Base-by-base conservation (phyloP, 2,888 invertebrate species). In the Calliphora vomitoria region DNA sequence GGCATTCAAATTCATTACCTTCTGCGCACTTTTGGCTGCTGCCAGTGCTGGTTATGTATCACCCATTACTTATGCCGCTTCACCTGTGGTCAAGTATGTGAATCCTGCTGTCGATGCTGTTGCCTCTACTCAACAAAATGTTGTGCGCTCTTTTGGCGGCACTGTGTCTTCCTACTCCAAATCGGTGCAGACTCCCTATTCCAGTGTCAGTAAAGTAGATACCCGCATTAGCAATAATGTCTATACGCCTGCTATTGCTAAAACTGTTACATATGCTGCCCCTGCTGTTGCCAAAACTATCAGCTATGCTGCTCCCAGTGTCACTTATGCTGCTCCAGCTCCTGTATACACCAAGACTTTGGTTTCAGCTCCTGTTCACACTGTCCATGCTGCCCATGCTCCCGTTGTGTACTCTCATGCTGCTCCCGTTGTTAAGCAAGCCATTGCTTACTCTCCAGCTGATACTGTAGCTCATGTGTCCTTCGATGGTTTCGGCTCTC, bases 401-500 rank as follows among this genome's bases (percentile, higher is more conserved):
- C 47, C 85, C 0, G 41, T 71, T 72, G 69, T 88, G 4, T 78
- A 91, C 71, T 91, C 90, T 38, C 88, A 76, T n/a, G 20, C 92
- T 83, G 85, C 85, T 68, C 82, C 87, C 44, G 87, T 83, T 13
- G 60, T 85, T 31, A 87, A 80, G 11, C 82, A 88, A 25, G 81
- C 91, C 62, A 89, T 95, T 91, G 75, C 92, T 90, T 82, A 94
- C 93, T 47, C 92, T 75, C 95, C 95, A 53, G 95, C 95, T 50
- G 94, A 95, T 89, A 95, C 94, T 74, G 95, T 95, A 66, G 95
- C 96, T 86, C 96, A 96, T 92, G 95, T 95, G 60, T 93, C 95
- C 90, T 96, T 96, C 94, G 95, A 94, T 90, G 96, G 95, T 88
- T 94, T 95, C 83, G 95, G 95, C 89, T 94, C 95, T 89, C 95